A percentile compares a stretch with the other conserved stretches of the same genome.
Evolutionary conservation across 1,140 invertebrate genomes (phyloP).

Genomic region (Vanessa atalanta): DNA sequence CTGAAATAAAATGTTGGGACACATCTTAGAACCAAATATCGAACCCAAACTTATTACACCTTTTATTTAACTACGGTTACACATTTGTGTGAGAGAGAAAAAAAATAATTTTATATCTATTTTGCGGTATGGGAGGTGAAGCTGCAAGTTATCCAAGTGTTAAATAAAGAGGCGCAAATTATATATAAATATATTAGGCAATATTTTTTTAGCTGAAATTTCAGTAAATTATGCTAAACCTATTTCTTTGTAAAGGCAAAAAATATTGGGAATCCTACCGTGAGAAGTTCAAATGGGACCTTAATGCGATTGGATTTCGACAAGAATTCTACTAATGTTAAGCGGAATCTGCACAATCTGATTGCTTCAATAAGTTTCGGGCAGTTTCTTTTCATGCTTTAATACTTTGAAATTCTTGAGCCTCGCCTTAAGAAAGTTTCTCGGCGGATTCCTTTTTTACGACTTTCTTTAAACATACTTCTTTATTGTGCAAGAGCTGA

Average conservation of each 20-base stretch:
- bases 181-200: neutral
- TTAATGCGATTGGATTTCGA: constrained; percentile 72
- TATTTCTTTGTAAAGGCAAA: constrained; percentile 8
- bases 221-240: neutral
- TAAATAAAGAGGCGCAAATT: too few relatives aligned
- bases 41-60: too few relatives aligned
- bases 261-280: constrained; percentile 5
- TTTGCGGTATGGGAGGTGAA: too few relatives aligned
- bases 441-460: constrained; percentile 8
- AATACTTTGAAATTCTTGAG: constrained; percentile 66
- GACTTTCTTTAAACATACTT: constrained; percentile 13
- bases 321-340: constrained; percentile 76
- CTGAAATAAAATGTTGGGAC: too few relatives aligned
- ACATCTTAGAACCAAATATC: too few relatives aligned
- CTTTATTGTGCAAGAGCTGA: constrained; percentile 12
- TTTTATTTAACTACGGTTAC: too few relatives aligned
- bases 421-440: constrained; percentile 23
- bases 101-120: too few relatives aligned
- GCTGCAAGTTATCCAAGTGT: too few relatives aligned
- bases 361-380: constrained; percentile 77
- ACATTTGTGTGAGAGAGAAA: too few relatives aligned
- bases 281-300: constrained; percentile 66
- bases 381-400: constrained; percentile 74
- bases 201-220: neutral
- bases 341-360: constrained; percentile 75